Percentiles rank a stretch among this genome's conserved stretches.
These are phyloP conservation scores for Drosophila diplacantha DNA, from an alignment of 2,888 invertebrate genomes.

Conservation along the genomic window DNA sequence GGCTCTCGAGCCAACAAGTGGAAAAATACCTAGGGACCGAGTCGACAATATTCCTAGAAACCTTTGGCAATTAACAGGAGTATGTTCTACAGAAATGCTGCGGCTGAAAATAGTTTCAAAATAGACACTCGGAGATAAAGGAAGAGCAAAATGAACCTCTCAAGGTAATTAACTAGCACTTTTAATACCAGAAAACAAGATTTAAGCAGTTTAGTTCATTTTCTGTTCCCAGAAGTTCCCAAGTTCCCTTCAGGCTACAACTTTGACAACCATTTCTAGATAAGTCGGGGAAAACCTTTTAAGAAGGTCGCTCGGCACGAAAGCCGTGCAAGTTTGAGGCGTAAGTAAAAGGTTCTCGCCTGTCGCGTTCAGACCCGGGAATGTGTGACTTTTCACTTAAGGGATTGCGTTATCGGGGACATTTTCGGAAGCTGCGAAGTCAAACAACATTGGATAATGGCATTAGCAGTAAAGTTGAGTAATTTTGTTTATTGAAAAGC, in stretches of 20 bases:
- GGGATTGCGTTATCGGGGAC: slow-evolving; percentile 28
- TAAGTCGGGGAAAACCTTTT: slow-evolving; percentile 24
- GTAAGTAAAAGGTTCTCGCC: slow-evolving; percentile 23
- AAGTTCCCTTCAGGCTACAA: not conserved
- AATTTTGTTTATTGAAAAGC: slow-evolving; percentile 35
- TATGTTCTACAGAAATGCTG: not conserved
- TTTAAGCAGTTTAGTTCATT: not conserved
- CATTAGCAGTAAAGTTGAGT: slow-evolving; percentile 38
- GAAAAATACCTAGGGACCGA: slow-evolving; percentile 13
- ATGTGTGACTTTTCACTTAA: slow-evolving; percentile 32
- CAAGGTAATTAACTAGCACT: not conserved
- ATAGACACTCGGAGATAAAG: not conserved
- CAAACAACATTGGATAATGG: slow-evolving; percentile 30
- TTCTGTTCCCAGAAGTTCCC: not conserved
- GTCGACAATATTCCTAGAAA: slow-evolving; percentile 22
- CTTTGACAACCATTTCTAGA: slow-evolving; percentile 21
- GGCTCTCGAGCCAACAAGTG: slow-evolving; percentile 14
- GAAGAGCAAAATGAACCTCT: not conserved
- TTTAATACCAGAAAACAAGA: not conserved
- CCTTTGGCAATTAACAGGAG: slow-evolving; percentile 1
- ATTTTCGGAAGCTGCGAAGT: slow-evolving; percentile 2
- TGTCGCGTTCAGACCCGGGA: slow-evolving; percentile 35
- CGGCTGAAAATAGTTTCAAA: not conserved
- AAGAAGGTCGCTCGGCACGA: slow-evolving; percentile 14
- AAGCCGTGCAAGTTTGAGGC: not conserved